Evolutionary conservation across 2,797 vertebrate genomes (phyloP).

Genomic region (Botia kubotai): DNA sequence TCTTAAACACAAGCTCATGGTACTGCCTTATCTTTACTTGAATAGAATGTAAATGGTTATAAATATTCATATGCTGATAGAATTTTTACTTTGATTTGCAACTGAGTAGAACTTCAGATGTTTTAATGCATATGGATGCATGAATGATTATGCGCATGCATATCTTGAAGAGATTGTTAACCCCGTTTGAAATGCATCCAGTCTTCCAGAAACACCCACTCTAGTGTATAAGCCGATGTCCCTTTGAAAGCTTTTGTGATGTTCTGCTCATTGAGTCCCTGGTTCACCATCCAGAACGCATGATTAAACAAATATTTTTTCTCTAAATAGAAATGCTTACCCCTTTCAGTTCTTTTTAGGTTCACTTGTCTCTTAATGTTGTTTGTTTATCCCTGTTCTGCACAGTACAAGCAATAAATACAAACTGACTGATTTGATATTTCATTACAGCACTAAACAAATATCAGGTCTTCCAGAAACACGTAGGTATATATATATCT

Average conservation of each 20-base stretch:
- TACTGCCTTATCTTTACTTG: slow-evolving; percentile 66
- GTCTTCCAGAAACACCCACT: slow-evolving; percentile 38
- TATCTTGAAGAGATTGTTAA: slow-evolving; percentile 15
- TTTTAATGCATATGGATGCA: slow-evolving; percentile 4
- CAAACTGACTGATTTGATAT: slow-evolving; percentile 1
- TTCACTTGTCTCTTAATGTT: background rate
- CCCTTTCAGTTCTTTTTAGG: background rate
- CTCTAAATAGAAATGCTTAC: background rate
- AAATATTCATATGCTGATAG: slow-evolving; percentile 73
- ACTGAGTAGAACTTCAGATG: background rate
- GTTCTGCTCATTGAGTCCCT: background rate
- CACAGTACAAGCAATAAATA: background rate
- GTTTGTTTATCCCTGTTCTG: slow-evolving; percentile 10
- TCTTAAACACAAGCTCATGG: slow-evolving; percentile 64
- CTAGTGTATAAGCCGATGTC: slow-evolving; percentile 14
- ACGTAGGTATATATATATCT: background rate
- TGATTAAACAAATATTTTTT: slow-evolving; percentile 4
- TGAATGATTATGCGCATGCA: slow-evolving; percentile 4
- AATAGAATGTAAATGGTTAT: slow-evolving; percentile 63
- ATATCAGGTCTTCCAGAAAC: slow-evolving; percentile 24
- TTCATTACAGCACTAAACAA: background rate
- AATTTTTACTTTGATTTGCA: background rate
- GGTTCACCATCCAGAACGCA: slow-evolving; percentile 30
- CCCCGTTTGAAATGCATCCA: slow-evolving; percentile 4
- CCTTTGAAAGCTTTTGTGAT: slow-evolving; percentile 12